Conservation (phyloP, 2,797 vertebrate genomes). For the Limnodromus scolopaceus region DNA sequence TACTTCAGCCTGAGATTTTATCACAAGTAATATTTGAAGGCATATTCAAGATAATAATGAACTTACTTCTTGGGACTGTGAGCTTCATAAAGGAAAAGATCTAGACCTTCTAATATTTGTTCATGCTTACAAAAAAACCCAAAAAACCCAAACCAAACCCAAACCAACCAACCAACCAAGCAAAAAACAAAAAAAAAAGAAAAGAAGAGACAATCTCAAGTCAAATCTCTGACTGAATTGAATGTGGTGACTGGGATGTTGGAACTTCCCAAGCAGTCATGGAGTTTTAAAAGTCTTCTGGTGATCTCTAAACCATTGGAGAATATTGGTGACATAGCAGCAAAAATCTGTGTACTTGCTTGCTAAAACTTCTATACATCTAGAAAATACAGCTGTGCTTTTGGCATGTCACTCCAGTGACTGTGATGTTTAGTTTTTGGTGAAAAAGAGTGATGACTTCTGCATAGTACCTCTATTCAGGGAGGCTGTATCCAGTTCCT, state of each 20-base stretch:
- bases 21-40: not conserved
- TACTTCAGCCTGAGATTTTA: not conserved
- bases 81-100: not conserved
- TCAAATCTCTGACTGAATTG: not conserved
- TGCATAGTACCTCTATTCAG: not conserved
- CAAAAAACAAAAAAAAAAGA: no score
- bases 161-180: no score
- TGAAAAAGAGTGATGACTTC: not conserved
- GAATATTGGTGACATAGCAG: not conserved
- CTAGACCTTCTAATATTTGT: no score
- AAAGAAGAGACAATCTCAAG: no score
- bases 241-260: fast-evolving
- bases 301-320: not conserved
- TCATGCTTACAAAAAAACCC: no score
- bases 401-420: not conserved
- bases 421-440: not conserved
- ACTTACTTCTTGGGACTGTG: not conserved
- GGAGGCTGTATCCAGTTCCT: not conserved
- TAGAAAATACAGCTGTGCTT: not conserved
- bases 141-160: no score
- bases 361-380: not conserved
- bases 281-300: not conserved
- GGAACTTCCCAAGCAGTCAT: not conserved
- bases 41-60: not conserved
- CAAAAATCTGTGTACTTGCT: not conserved